These are phyloP conservation scores for Perognathus longimembris DNA, from an alignment of 2,113 vertebrate genomes.

Conservation along the genomic window DNA sequence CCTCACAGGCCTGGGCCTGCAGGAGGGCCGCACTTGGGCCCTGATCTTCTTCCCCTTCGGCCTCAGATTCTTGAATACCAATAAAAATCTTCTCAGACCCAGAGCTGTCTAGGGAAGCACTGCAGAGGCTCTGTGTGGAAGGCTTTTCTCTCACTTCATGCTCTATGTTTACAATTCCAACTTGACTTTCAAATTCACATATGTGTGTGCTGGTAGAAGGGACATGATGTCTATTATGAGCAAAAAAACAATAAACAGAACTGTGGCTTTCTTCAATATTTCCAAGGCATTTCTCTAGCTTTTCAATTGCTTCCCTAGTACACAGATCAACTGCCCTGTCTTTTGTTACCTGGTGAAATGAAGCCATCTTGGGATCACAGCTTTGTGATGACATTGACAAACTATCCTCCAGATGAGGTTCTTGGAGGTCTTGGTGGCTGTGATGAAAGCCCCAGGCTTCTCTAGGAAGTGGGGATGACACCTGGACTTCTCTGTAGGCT, in stretches of 20 bases:
- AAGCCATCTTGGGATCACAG: slow-evolving; percentile 30
- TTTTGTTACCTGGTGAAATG: slow-evolving; percentile 60
- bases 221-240: slow-evolving; percentile 74
- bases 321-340: slow-evolving; percentile 59
- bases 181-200: slow-evolving; percentile 72
- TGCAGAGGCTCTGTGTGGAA: not conserved
- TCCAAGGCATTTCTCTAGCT: not conserved
- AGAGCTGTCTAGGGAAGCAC: slow-evolving; percentile 8
- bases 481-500: slow-evolving; percentile 67
- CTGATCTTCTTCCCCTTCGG: slow-evolving; percentile 48
- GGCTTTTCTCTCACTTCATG: slow-evolving; percentile 55
- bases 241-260: slow-evolving; percentile 67
- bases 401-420: slow-evolving; percentile 55
- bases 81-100: slow-evolving; percentile 67
- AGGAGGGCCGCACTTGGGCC: not conserved
- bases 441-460: slow-evolving; percentile 68
- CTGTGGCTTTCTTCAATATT: slow-evolving; percentile 41
- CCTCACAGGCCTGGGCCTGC: not conserved
- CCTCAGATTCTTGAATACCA: slow-evolving; percentile 68
- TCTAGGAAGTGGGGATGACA: not conserved
- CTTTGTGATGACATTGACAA: slow-evolving; percentile 45
- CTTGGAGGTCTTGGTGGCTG: slow-evolving; percentile 31
- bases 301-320: slow-evolving; percentile 14
- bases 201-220: slow-evolving; percentile 51
- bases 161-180: slow-evolving; percentile 68